Evolutionary conservation across 2,888 invertebrate species (phyloP).

Genomic region (Craniophora ligustri): DNA sequence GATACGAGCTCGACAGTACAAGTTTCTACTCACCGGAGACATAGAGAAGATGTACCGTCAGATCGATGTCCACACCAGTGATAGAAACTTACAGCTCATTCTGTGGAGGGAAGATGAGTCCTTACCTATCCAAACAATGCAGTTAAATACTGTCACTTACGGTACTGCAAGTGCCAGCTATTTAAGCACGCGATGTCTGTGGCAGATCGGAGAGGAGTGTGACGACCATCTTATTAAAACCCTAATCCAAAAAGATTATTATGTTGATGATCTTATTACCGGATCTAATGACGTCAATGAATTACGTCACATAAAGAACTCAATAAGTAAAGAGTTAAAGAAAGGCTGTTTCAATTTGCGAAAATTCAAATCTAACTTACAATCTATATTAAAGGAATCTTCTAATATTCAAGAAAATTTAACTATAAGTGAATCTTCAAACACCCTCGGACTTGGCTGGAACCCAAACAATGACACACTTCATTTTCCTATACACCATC

Average conservation of each 20-base stretch:
- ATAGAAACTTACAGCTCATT: not conserved
- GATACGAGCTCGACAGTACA: not conserved
- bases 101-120: not conserved
- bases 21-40: not conserved
- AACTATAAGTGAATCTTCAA: not conserved
- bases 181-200: not conserved
- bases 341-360: not conserved
- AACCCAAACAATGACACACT: not conserved
- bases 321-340: not conserved
- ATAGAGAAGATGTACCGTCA: not conserved
- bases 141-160: not conserved
- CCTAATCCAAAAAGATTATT: not conserved
- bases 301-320: not conserved
- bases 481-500: not conserved
- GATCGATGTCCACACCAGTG: not conserved
- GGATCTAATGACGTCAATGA: not conserved
- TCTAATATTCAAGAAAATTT: not conserved
- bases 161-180: not conserved
- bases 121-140: not conserved
- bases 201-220: not conserved
- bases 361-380: not conserved
- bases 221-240: not conserved
- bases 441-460: not conserved
- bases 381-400: not conserved
- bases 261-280: not conserved